phyloP scores from a whole-genome alignment of 1,140 invertebrate species.

The Solenopsis fugax region DNA sequence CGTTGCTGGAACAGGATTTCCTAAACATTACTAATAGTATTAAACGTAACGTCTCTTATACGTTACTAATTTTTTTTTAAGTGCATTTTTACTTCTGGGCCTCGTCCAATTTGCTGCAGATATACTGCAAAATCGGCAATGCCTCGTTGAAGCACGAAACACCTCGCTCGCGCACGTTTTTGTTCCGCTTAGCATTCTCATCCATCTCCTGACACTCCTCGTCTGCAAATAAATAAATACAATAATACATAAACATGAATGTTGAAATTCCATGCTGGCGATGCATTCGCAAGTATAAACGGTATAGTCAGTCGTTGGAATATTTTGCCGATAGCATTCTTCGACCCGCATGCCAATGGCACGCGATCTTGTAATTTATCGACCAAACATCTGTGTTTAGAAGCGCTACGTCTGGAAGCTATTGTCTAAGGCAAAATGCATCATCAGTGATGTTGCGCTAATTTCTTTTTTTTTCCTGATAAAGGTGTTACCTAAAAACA shows the following conservation, averaged over 20 bases:
- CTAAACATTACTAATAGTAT: conserved; percentile 76
- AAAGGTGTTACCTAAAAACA: conserved; percentile 89
- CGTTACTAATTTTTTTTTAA: not conserved
- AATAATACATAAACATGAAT: not conserved
- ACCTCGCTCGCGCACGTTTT: conserved; percentile 89
- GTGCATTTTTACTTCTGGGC: conserved; percentile 89
- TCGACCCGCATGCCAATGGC: conserved; percentile 2
- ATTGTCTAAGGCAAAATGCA: not conserved
- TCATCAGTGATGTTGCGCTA: not conserved
- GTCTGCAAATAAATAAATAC: conserved; percentile 85
- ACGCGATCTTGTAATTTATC: conserved; percentile 60
- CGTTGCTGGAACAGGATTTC: conserved; percentile 84
- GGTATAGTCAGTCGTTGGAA: not conserved
- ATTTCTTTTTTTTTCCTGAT: not conserved
- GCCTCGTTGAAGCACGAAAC: conserved; percentile 96
- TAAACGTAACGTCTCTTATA: not conserved
- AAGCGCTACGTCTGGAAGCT: not conserved
- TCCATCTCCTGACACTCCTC: conserved; percentile 92
- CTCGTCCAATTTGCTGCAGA: conserved; percentile 94
- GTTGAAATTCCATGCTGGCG: not conserved
- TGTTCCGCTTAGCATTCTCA: conserved; percentile 88
- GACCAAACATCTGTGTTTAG: conserved; percentile 64
- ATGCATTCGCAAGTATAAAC: not conserved
- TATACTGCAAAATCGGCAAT: conserved; percentile 95
- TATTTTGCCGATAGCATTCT: conserved; percentile 24